Percentiles rank a stretch among this genome's conserved stretches.
Conservation (phyloP, 2,888 invertebrate species). For the Cephus pulcher region DNA sequence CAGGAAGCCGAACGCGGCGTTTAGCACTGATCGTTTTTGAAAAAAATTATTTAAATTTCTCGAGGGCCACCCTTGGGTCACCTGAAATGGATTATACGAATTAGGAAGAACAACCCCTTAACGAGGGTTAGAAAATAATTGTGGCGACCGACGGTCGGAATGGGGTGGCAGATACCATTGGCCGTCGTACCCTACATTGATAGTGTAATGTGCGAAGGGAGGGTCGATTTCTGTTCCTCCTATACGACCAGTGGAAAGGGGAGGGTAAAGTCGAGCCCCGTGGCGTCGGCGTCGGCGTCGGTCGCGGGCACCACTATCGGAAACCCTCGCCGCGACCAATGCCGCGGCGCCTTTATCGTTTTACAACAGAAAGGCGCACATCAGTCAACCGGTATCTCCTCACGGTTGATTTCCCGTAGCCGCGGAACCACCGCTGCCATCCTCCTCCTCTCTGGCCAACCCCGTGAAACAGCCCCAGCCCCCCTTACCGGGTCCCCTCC, state of each 20-base stretch:
- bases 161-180: slow-evolving; percentile 10
- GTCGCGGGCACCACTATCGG: slow-evolving; percentile 52
- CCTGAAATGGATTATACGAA: not conserved
- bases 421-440: slow-evolving; percentile 47
- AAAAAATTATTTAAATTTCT: too few species aligned
- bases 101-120: not conserved
- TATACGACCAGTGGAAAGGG: slow-evolving; percentile 16
- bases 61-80: too few species aligned
- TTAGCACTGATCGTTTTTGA: not conserved
- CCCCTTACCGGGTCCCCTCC: slow-evolving; percentile 21
- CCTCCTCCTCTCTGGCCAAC: slow-evolving; percentile 30
- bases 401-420: slow-evolving; percentile 68
- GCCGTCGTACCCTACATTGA: not conserved
- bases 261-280: slow-evolving; percentile 37
- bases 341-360: slow-evolving; percentile 66
- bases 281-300: not conserved
- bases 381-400: slow-evolving; percentile 67
- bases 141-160: slow-evolving; percentile 4
- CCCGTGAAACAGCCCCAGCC: slow-evolving; percentile 32
- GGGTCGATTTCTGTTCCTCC: not conserved
- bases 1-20: not conserved
- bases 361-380: slow-evolving; percentile 67
- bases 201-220: slow-evolving; percentile 14
- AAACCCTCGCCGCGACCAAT: slow-evolving; percentile 63
- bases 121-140: slow-evolving; percentile 28